Evolutionary conservation across 2,113 vertebrate genomes (phyloP).

Genomic region (Thryonomys swinderianus): DNA sequence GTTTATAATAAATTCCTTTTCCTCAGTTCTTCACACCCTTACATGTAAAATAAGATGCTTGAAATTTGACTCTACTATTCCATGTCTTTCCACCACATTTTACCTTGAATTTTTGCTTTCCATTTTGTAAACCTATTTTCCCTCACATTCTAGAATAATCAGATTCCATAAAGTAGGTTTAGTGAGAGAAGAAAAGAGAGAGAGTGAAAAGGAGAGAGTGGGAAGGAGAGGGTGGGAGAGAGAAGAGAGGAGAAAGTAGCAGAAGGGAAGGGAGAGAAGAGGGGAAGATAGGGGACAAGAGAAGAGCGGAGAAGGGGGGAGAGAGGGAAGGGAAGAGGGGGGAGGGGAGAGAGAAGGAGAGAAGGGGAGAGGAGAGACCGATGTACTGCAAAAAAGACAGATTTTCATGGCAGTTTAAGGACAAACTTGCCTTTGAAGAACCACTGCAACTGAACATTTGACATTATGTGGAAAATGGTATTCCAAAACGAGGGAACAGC

Average conservation of each 20-base stretch:
- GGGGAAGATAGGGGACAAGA: neutral
- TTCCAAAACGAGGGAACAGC: neutral
- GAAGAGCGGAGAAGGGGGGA: no score
- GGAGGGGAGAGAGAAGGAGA: neutral
- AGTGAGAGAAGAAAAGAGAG: neutral
- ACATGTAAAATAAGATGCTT: neutral
- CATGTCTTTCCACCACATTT: neutral
- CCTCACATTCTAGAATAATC: neutral
- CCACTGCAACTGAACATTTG: neutral
- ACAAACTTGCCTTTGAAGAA: constrained; percentile 17
- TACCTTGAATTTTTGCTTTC: neutral
- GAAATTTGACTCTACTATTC: neutral
- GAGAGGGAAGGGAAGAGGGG: no score
- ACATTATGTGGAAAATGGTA: neutral
- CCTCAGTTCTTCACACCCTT: neutral
- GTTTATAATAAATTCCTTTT: neutral
- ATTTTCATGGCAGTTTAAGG: neutral
- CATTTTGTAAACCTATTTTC: neutral
- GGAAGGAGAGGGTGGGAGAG: no score
- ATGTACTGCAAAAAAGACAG: neutral
- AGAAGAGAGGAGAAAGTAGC: no score
- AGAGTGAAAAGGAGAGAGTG: neutral
- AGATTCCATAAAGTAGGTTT: neutral
- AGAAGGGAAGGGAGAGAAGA: neutral
- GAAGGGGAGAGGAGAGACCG: neutral